Base-by-base conservation (phyloP, 2,113 vertebrate genomes). In the Melanostigma gelatinosum region DNA sequence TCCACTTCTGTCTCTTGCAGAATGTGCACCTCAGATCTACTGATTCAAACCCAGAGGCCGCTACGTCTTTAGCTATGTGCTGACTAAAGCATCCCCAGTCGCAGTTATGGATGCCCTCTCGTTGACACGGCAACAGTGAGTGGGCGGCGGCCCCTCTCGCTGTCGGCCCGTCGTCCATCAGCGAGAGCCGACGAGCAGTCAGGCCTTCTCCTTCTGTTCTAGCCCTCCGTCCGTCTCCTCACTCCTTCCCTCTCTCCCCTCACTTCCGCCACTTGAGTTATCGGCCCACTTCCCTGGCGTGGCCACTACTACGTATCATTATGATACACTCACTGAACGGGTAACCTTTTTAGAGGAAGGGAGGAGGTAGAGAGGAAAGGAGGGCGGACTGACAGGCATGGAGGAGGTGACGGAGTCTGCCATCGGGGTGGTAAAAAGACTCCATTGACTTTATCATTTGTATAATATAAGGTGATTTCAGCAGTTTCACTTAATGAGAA, bases 401-500 rank as follows among this genome's bases (percentile, higher is more conserved):
- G 75, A 83, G 75, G 80, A 88, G 73, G 75, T 80, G 73, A 79
- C 78, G 83, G 80, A 91, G 58, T 77, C 89, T 69, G 73, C 75
- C 78, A 79, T 85, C 87, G 50, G 81, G 79, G 79, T 84, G 87
- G 76, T 91, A 73, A 82, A 89, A 89, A 85, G 70, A 86, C 84
- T 90, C 89, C 90, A 91, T 92, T 93, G 90, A 88, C 92, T 91
- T 91, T 89, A 93, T 93, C 92, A 93, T 91, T 90, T 94, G 91
- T 90, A 88, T 85, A 84, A 91, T 88, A 92, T 90, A 88, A 91
- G 93, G 91, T 89, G 86, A 91, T 88, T 93, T 93, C 89, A 93
- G 90, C 89, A 93, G 84, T 90, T 93, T 91, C 90, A 92, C 83
- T 83, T 93, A 94, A 94, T 94, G 93, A 94, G 91, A 92, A 94